Evolutionary conservation across 2,113 vertebrate species (phyloP), one percentile per base, ranked within the genome.

Genomic region (Centropristis striata): DNA sequence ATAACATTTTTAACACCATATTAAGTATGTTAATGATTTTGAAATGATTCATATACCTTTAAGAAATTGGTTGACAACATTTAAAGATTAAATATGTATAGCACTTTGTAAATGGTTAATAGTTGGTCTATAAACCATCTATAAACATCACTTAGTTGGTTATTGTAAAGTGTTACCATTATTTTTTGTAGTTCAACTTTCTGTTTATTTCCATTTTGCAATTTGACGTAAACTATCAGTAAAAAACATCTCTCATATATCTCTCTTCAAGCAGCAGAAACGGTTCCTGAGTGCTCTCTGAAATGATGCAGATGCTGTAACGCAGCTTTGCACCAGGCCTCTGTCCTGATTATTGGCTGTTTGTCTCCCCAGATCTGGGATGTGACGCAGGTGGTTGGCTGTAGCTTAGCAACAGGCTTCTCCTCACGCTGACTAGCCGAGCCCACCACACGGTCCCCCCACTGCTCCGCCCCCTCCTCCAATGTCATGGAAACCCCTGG

Each of bases 381-480:
- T 88, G 97, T 99, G 97, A 97, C 96, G 0, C 98, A 98, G 58
- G 96, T 99, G 90, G 95, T 98, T 88, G 98, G 97, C 86, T 97
- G 97, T 94, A 97, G 97, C 91, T 94, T 97, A 93, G 98, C 98
- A 58, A 96, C 97, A 46, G 97, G 97, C 65, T 97, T 97, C 88
- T 95, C 97, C 86, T 90, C 96, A 0, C 96, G 94, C 87, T 99
- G 97, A 99, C 79, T 90, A 84, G 90, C 4, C 65, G 54, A 37
- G 57, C 32, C 49, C 78, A 58, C 80, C 47, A 1, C 75, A 66
- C 21, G 59, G 44, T n/a, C 57, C 75, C 36, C 18, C 37, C 47
- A n/a, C 41, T 4, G 21, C 83, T 59, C 78, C 42, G 36, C 63
- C 71, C 80, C 70, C 81, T 73, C 82, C 84, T 70, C 81, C 58